phyloP scores from a whole-genome alignment of 2,888 invertebrate genomes.

The Tachina lurida region DNA sequence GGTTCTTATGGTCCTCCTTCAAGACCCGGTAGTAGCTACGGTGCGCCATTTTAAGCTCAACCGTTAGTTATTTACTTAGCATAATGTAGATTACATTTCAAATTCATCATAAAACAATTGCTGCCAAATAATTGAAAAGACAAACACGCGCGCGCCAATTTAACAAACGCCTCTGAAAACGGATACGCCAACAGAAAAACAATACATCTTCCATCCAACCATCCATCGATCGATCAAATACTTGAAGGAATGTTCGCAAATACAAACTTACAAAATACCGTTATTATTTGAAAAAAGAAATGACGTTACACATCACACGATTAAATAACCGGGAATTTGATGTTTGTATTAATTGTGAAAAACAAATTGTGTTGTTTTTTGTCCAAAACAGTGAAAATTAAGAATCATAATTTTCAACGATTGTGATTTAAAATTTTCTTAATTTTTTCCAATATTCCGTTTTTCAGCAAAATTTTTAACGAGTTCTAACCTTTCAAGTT shows the following conservation, averaged over 20 bases:
- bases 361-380: conserved; percentile 61
- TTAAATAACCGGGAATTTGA: conserved; percentile 55
- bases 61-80: conserved; percentile 66
- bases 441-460: conserved; percentile 56
- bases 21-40: conserved; percentile 88
- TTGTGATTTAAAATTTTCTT: conserved; percentile 43
- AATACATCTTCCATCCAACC: conserved; percentile 31
- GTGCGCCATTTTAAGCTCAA: conserved; percentile 83
- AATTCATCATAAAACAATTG: conserved; percentile 67
- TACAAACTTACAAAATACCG: conserved; percentile 60
- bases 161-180: conserved; percentile 66
- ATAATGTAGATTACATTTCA: conserved; percentile 70
- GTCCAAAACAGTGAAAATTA: conserved; percentile 47
- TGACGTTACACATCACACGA: conserved; percentile 34
- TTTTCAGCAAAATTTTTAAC: conserved; percentile 62
- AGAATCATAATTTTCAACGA: conserved; percentile 33
- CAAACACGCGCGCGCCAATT: conserved; percentile 66
- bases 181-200: conserved; percentile 57
- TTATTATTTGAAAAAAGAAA: conserved; percentile 35
- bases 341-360: conserved; percentile 65
- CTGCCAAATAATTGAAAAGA: conserved; percentile 70
- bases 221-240: conserved; percentile 12
- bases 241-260: conserved; percentile 56
- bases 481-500: conserved; percentile 24
- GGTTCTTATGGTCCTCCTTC: conserved; percentile 85